phyloP scores from a whole-genome alignment of 1,140 invertebrate genomes.

The Lethrus apterus region DNA sequence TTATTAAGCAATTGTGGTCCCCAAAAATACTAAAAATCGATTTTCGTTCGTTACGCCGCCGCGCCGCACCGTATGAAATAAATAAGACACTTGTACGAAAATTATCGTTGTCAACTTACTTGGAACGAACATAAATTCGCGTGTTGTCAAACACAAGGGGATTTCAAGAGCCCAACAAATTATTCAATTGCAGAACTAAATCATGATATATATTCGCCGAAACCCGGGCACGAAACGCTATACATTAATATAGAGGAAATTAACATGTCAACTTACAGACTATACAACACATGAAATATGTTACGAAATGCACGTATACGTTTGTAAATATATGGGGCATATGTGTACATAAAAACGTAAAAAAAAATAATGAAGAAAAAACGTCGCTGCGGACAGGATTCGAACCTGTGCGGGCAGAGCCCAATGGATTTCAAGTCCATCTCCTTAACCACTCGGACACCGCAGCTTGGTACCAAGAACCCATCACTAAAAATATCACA shows the following conservation, averaged over 20 bases:
- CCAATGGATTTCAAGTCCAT: constrained; percentile 78
- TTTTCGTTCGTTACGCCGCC: neutral
- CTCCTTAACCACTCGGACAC: constrained; percentile 65
- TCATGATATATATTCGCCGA: constrained; percentile 12
- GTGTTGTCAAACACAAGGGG: constrained; percentile 9
- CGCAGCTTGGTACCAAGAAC: constrained; percentile 21
- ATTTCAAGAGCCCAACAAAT: constrained; percentile 12
- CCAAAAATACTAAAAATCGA: constrained; percentile 2
- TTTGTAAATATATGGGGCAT: too few relatives aligned
- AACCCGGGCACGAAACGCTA: constrained; percentile 5
- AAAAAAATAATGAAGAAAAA: too few relatives aligned
- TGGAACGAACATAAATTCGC: constrained; percentile 9
- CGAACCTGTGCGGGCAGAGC: constrained; percentile 75
- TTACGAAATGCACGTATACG: too few relatives aligned
- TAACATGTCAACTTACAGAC: constrained; percentile 10
- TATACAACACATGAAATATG: too few relatives aligned
- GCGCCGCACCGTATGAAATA: too few relatives aligned
- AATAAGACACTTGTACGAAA: too few relatives aligned
- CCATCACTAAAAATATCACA: neutral
- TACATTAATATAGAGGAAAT: constrained; percentile 14
- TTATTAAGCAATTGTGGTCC: too few relatives aligned
- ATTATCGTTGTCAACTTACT: too few relatives aligned
- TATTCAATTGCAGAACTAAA: constrained; percentile 11
- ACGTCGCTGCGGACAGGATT: constrained; percentile 73
- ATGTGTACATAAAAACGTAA: too few relatives aligned